phyloP scores from a whole-genome alignment of 1,140 invertebrate species.

The Anastrepha ludens region DNA sequence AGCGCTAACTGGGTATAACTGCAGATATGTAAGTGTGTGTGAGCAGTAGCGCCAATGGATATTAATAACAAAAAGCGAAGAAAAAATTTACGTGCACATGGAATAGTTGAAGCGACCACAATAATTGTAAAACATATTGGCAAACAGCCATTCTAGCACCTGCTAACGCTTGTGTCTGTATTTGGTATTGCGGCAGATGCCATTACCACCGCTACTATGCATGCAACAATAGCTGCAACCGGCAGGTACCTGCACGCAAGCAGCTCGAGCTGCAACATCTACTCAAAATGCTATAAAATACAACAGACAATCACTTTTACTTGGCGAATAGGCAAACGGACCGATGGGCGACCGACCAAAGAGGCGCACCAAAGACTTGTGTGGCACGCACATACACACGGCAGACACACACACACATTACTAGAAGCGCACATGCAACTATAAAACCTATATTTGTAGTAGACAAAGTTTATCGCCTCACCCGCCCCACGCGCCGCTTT shows the following conservation, averaged over 20 bases:
- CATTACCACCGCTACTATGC: too few species aligned
- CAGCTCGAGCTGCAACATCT: neutral
- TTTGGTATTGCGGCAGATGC: neutral
- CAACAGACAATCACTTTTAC: slow-evolving; percentile 2
- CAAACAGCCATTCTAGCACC: neutral
- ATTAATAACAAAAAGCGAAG: neutral
- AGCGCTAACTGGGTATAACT: neutral
- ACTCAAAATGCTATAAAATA: neutral
- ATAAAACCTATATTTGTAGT: neutral
- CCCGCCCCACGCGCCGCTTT: neutral
- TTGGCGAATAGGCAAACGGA: neutral
- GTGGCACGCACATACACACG: neutral
- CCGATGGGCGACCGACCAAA: neutral
- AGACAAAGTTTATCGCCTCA: neutral
- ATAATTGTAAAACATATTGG: slow-evolving; percentile 40
- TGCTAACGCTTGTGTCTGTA: neutral
- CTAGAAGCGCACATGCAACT: neutral
- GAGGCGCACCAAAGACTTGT: neutral
- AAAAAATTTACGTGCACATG: neutral
- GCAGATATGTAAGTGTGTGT: neutral
- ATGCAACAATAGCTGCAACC: neutral
- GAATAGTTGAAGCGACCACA: slow-evolving; percentile 6
- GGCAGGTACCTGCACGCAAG: neutral
- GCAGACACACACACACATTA: neutral
- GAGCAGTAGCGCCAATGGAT: neutral